Percentiles rank a stretch among this genome's conserved stretches.
Conservation (phyloP, 2,888 invertebrate species). For the Hololepta plana region DNA sequence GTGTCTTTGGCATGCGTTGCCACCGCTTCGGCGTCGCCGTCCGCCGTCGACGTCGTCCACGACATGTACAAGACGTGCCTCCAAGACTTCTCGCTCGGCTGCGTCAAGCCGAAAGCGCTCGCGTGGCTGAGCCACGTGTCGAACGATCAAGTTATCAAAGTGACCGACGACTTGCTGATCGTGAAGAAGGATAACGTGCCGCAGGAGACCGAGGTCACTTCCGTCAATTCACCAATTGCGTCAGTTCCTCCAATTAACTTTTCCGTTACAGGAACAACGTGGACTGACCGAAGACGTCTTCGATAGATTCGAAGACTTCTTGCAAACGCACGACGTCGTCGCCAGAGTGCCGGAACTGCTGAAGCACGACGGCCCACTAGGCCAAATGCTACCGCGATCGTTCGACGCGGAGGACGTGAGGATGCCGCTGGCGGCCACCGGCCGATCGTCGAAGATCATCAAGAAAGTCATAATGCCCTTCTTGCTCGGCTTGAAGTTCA, state of each 20-base stretch:
- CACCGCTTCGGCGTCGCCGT: slow-evolving; percentile 13
- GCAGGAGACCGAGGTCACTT: slow-evolving; percentile 16
- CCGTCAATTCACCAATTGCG: not conserved
- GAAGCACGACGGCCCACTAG: slow-evolving; percentile 34
- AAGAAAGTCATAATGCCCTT: slow-evolving; percentile 75
- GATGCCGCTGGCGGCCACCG: slow-evolving; percentile 46
- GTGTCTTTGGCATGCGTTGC: slow-evolving; percentile 10
- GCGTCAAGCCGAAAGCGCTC: slow-evolving; percentile 61
- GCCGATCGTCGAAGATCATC: slow-evolving; percentile 46
- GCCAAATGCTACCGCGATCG: slow-evolving; percentile 43
- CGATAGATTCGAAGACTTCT: slow-evolving; percentile 54
- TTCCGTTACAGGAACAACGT: slow-evolving; percentile 35
- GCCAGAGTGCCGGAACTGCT: slow-evolving; percentile 53
- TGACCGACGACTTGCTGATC: slow-evolving; percentile 59
- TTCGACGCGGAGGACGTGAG: slow-evolving; percentile 48
- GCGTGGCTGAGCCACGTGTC: slow-evolving; percentile 52
- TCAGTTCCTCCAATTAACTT: slow-evolving; percentile 3
- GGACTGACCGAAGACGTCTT: slow-evolving; percentile 40
- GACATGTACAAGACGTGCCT: slow-evolving; percentile 52
- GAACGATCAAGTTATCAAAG: slow-evolving; percentile 47
- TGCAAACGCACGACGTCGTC: slow-evolving; percentile 57
- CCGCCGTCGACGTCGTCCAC: slow-evolving; percentile 43
- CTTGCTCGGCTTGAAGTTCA: slow-evolving; percentile 70
- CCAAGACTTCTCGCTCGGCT: slow-evolving; percentile 48
- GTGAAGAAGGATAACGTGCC: slow-evolving; percentile 42